A percentile compares a stretch with the other conserved stretches of the same genome.
phyloP scores from a whole-genome alignment of 2,888 invertebrate species.

The Lasioglossum vierecki region DNA sequence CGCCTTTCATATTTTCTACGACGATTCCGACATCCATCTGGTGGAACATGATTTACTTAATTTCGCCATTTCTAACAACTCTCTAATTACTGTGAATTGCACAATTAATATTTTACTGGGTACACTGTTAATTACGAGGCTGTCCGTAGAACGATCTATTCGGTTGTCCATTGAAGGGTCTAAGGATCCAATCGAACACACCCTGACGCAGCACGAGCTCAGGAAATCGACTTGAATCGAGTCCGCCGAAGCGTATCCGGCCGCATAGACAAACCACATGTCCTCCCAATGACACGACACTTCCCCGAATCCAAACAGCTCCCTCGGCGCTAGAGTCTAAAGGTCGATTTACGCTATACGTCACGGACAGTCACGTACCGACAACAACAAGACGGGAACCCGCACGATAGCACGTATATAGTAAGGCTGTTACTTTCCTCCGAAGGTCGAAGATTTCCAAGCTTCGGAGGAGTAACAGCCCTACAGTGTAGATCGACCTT shows the following conservation, averaged over 20 bases:
- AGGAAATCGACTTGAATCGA: background rate
- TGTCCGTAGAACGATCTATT: background rate
- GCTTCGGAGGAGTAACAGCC: no score
- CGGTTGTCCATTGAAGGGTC: background rate
- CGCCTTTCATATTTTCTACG: conserved; percentile 13
- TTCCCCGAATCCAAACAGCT: background rate
- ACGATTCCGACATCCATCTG: background rate
- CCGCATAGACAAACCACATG: background rate
- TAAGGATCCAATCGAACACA: background rate
- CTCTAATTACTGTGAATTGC: background rate
- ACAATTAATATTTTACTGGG: no score
- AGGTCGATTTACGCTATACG: no score
- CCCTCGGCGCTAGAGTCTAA: background rate
- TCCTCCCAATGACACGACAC: background rate
- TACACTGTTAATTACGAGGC: background rate
- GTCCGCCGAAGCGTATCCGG: background rate
- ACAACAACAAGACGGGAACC: no score
- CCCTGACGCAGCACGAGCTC: background rate
- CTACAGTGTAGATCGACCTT: no score
- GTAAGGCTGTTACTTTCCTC: no score
- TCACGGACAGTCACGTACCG: no score
- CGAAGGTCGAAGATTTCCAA: no score
- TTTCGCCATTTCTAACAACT: background rate
- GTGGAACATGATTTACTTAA: background rate
- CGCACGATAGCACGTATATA: no score